phyloP scores from a whole-genome alignment of 2,888 invertebrate species.

The Lepidochitona cinerea region DNA sequence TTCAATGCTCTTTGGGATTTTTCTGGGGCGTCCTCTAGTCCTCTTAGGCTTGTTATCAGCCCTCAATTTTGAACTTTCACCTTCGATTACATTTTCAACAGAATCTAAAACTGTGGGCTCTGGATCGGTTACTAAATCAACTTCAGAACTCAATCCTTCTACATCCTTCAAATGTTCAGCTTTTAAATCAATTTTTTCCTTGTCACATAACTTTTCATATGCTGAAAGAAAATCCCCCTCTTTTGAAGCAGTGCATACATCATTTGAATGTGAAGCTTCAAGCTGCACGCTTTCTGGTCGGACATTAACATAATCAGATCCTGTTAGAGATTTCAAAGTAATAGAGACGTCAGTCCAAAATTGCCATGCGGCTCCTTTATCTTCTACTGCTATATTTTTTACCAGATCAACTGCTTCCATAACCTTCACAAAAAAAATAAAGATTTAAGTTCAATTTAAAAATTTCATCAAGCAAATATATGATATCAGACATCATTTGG shows the following conservation, averaged over 20 bases:
- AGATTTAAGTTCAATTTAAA: too few relatives aligned
- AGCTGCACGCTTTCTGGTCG: background rate
- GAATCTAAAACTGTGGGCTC: background rate
- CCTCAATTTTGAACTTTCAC: background rate
- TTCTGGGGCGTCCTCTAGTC: background rate
- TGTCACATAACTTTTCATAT: background rate
- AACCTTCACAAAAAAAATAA: constrained; percentile 25
- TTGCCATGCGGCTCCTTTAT: constrained; percentile 35
- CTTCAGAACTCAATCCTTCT: background rate
- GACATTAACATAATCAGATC: background rate
- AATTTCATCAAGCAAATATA: too few relatives aligned
- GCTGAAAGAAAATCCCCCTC: background rate
- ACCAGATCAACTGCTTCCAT: constrained; percentile 38
- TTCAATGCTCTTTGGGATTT: too few relatives aligned
- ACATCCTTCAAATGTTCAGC: too few relatives aligned
- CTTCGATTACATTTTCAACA: background rate
- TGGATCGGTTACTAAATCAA: too few relatives aligned
- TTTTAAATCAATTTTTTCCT: too few relatives aligned
- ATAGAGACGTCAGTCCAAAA: constrained; percentile 34
- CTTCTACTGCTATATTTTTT: constrained; percentile 29
- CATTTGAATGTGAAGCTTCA: background rate
- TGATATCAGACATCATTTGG: too few relatives aligned
- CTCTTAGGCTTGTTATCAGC: background rate
- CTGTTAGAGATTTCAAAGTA: background rate
- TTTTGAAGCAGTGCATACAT: background rate